phyloP scores from a whole-genome alignment of 2,797 vertebrate genomes.

The Rhinoraja longicauda region DNA sequence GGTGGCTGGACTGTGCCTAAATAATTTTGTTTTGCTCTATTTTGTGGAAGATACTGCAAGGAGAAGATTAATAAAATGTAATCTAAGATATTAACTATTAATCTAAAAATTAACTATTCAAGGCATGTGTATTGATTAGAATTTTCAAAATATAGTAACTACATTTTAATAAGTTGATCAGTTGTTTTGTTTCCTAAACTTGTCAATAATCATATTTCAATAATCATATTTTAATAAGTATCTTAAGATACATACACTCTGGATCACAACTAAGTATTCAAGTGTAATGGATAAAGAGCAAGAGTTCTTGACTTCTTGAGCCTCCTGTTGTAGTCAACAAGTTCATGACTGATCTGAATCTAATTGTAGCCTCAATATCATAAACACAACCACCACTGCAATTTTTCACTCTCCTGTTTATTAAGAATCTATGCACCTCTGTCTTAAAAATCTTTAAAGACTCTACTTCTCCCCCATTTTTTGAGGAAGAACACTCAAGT shows the following conservation, averaged over 20 bases:
- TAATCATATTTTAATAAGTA: too few species aligned
- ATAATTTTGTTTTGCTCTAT: neutral
- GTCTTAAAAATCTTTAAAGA: neutral
- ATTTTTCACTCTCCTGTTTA: too few species aligned
- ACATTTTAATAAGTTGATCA: neutral
- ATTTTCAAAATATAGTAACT: neutral
- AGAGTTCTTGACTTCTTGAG: too few species aligned
- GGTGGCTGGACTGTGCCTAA: neutral
- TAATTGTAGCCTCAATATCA: too few species aligned
- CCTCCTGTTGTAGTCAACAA: too few species aligned
- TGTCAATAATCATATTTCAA: neutral
- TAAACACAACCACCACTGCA: too few species aligned
- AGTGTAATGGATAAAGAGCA: neutral
- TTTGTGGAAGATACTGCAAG: neutral
- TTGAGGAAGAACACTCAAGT: too few species aligned
- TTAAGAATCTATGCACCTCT: too few species aligned
- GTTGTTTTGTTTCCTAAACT: neutral
- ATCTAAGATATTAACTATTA: neutral
- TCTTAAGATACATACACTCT: neutral
- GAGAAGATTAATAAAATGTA: neutral
- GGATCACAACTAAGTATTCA: neutral
- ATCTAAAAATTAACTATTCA: neutral
- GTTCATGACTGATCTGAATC: too few species aligned
- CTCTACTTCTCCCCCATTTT: too few species aligned
- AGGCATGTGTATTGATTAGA: neutral